These are phyloP conservation scores for Pungitius pungitius DNA, from an alignment of 2,113 vertebrate species.

Conservation along the genomic window DNA sequence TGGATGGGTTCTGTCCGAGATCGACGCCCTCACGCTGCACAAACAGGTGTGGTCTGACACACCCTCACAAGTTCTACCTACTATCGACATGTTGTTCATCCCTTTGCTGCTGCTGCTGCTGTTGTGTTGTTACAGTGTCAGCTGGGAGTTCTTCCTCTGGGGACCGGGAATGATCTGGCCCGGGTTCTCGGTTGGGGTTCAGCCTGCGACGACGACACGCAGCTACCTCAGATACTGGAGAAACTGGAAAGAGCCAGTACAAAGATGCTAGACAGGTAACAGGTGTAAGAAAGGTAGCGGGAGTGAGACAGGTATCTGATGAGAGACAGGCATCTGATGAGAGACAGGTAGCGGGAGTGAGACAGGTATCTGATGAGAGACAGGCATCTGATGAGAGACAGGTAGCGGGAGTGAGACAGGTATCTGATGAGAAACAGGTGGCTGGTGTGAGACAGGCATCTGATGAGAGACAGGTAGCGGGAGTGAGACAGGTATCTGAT, in stretches of 20 bases:
- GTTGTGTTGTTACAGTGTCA: background rate
- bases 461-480: constrained; percentile 85
- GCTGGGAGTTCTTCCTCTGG: constrained; percentile 93
- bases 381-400: background rate
- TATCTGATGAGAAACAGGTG: constrained; percentile 93
- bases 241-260: constrained; percentile 97
- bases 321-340: background rate
- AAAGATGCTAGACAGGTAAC: constrained; percentile 96
- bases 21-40: constrained; percentile 92
- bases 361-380: too few relatives aligned
- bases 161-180: constrained; percentile 95
- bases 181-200: constrained; percentile 97
- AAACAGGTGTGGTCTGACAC: constrained; percentile 81
- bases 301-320: background rate
- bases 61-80: too few relatives aligned
- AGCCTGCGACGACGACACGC: constrained; percentile 94
- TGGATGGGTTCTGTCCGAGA: constrained; percentile 98
- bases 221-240: constrained; percentile 95
- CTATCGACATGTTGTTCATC: background rate
- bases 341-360: background rate
- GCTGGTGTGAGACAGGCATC: background rate
- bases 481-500: background rate
- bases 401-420: background rate
- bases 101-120: background rate
- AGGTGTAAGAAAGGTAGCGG: background rate